Conservation (phyloP, 2,113 vertebrate species). For the Pituophis catenifer region DNA sequence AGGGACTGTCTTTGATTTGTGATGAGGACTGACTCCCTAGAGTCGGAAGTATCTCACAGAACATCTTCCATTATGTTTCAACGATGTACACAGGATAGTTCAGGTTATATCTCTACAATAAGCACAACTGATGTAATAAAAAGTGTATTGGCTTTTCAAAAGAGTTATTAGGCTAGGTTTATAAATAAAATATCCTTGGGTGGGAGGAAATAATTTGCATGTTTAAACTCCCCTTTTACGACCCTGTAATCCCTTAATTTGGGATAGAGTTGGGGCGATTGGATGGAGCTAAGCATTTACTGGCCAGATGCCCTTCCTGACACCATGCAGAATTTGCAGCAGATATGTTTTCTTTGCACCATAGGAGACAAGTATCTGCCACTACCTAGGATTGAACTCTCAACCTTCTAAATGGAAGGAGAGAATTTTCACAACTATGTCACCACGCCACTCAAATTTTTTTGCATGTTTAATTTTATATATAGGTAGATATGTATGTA, state of each 20-base stretch:
- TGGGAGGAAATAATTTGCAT: not conserved
- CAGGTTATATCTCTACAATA: not conserved
- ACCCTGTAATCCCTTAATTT: not conserved
- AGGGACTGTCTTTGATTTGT: not conserved
- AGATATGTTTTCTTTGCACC: not conserved
- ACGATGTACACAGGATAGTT: not conserved
- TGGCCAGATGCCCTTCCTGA: not conserved
- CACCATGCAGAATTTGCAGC: not conserved
- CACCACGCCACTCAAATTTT: not conserved
- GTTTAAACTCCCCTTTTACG: not conserved
- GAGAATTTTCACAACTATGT: not conserved
- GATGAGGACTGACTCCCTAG: not conserved
- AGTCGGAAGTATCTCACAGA: not conserved
- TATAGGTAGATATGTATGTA: not conserved
- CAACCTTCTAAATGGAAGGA: not conserved
- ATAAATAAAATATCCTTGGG: not conserved
- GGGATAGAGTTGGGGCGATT: not conserved
- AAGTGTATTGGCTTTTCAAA: not conserved
- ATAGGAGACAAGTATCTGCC: not conserved
- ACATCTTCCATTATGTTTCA: not conserved
- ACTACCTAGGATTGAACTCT: not conserved
- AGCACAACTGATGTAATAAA: not conserved
- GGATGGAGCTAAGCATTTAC: not conserved
- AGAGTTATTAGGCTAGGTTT: not conserved
- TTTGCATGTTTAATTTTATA: not conserved